phyloP scores from a whole-genome alignment of 2,888 invertebrate genomes.

The Aspidiotus rigidus region DNA sequence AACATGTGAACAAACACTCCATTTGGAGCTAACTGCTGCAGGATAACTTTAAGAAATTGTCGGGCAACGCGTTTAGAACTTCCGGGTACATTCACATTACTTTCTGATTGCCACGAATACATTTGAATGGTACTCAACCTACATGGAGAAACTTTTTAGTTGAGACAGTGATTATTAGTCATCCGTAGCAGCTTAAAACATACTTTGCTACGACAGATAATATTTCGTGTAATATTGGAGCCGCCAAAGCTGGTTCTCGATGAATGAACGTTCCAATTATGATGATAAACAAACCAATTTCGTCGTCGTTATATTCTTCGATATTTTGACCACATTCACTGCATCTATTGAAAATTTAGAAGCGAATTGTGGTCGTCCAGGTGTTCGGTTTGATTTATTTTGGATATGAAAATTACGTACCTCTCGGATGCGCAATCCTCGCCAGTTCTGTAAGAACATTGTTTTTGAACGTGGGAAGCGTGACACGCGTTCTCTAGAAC shows the following conservation, averaged over 20 bases:
- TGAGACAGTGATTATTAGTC: neutral
- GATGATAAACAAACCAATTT: constrained; percentile 85
- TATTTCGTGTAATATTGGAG: constrained; percentile 83
- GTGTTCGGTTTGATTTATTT: neutral
- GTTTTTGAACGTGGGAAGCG: constrained; percentile 49
- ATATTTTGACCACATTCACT: constrained; percentile 81
- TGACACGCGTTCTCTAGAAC: constrained; percentile 47
- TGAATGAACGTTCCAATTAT: constrained; percentile 92
- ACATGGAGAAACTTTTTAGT: constrained; percentile 8
- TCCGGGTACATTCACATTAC: constrained; percentile 80
- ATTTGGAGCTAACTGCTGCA: constrained; percentile 94
- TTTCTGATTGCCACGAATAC: constrained; percentile 84
- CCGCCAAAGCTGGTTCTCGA: constrained; percentile 89
- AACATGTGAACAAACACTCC: constrained; percentile 95
- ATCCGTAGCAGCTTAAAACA: neutral
- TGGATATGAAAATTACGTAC: constrained; percentile 34
- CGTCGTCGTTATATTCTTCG: constrained; percentile 94
- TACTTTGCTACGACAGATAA: constrained; percentile 44
- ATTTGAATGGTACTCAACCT: constrained; percentile 67
- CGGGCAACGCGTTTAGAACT: constrained; percentile 91
- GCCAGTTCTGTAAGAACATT: constrained; percentile 57
- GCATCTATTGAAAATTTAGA: constrained; percentile 47
- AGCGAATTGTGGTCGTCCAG: neutral
- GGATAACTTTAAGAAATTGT: constrained; percentile 90
- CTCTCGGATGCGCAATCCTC: constrained; percentile 63